These are phyloP conservation scores for Heliothis peltigera DNA, from an alignment of 2,888 invertebrate genomes.

Conservation along the genomic window DNA sequence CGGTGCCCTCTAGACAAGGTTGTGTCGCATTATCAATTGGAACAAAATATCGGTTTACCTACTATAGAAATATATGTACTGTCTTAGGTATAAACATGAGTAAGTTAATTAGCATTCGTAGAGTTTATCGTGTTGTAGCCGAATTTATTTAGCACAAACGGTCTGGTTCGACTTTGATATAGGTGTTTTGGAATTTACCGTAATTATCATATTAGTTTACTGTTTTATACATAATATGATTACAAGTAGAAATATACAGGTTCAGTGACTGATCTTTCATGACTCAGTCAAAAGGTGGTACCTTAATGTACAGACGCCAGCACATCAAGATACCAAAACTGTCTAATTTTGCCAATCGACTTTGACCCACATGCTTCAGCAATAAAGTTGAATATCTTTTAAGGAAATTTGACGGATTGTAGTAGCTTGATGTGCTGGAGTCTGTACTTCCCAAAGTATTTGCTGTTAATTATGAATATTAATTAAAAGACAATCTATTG, in stretches of 20 bases:
- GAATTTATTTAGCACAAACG: conserved; percentile 20
- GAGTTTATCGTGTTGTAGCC: conserved; percentile 20
- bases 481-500: conserved; percentile 41
- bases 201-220: neutral
- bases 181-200: neutral
- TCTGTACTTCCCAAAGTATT: too few species aligned
- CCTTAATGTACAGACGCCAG: conserved; percentile 17
- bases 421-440: too few species aligned
- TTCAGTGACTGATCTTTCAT: neutral
- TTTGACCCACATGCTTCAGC: too few species aligned
- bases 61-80: conserved; percentile 34
- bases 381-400: too few species aligned
- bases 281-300: neutral
- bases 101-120: conserved; percentile 41
- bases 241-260: neutral
- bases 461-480: conserved; percentile 18
- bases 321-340: too few species aligned
- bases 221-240: neutral
- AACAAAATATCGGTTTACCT: conserved; percentile 34
- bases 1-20: conserved; percentile 60
- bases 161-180: neutral
- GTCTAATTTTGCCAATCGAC: too few species aligned
- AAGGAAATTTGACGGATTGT: too few species aligned
- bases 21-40: conserved; percentile 56
- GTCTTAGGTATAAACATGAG: neutral